Base-by-base conservation (phyloP, 1,140 invertebrate species). In the Drosophila equinoxialis region DNA sequence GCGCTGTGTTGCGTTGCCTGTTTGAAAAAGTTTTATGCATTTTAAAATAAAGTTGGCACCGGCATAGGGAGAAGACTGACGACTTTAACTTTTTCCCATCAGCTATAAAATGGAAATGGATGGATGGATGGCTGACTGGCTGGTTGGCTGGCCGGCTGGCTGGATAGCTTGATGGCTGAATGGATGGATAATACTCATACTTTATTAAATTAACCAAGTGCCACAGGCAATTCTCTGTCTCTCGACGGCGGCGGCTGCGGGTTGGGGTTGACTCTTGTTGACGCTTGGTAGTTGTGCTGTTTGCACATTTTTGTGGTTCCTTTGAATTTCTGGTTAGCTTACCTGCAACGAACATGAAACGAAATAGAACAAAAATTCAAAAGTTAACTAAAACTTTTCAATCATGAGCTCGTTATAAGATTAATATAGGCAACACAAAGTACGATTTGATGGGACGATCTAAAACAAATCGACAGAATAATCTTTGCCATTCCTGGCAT, bases 151-250 rank as follows among this genome's bases (percentile, higher is more conserved):
- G 30, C 30, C 6, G 30, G 30, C 30, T 30, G 30, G 30, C 30
- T 6, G 30, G 30, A 6, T 30, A 6, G 6, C 30, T 30, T 30
- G 30, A 30, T 30, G 30, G 30, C 30, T 30, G 30, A 30, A 45
- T 45, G 42, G 14, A 23, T 65, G 26, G 35, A 58, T 51, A 79
- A 77, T 74, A 68, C 71, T 78, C 77, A 51, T 51, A 51, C 45
- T 81, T 81, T 77, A 86, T 85, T 71, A 81, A 77, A 81, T 84
- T 85, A 84, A 77, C 75, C 59, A 59, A 84, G 66, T 61, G 66
- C 51, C 76, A 45, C 54, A 14, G 17, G 41, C 64, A 14, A 62
- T 51, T 39, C 37, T 39, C 37, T 39, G 10, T 13, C 37, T 5
- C 37, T 39, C 11, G 10, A 11, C 20, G 3, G 10, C 45, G 14